Conservation (phyloP, 2,797 vertebrate species). For the Kryptopterus vitreolus region DNA sequence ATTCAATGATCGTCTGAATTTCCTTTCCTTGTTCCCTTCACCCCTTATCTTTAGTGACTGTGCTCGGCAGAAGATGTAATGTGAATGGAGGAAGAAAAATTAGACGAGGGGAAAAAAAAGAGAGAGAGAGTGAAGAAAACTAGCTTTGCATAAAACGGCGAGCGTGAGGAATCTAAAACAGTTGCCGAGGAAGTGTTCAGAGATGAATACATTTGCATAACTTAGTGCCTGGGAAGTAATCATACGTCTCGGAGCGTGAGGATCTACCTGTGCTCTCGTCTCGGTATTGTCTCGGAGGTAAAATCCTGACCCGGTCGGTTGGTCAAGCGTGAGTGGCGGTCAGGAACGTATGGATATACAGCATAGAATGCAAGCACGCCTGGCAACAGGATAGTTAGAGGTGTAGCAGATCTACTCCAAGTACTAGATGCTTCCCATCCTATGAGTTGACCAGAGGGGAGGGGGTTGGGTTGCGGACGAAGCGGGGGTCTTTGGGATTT, state of each 20-base stretch:
- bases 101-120: conserved; percentile 27
- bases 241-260: conserved; percentile 72
- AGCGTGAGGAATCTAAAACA: conserved; percentile 79
- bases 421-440: too few species aligned
- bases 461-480: too few species aligned
- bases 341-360: not conserved
- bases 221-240: conserved; percentile 76
- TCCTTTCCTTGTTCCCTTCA: conserved; percentile 49
- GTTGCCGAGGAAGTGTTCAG: conserved; percentile 79
- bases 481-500: too few species aligned
- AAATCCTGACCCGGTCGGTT: conserved; percentile 39
- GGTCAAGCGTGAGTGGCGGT: conserved; percentile 36
- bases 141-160: conserved; percentile 77
- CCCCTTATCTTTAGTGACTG: conserved; percentile 70
- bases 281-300: conserved; percentile 46
- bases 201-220: conserved; percentile 83
- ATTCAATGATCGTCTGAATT: conserved; percentile 70
- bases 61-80: conserved; percentile 57
- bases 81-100: conserved; percentile 8
- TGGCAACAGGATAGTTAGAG: not conserved
- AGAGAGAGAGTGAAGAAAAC: conserved; percentile 42
- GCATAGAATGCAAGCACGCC: not conserved
- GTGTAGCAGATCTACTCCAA: not conserved
- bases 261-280: conserved; percentile 60
- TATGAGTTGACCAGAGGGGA: too few species aligned